Evolutionary conservation across 2,888 invertebrate genomes (phyloP).

Genomic region (Cheilosia grossa): DNA sequence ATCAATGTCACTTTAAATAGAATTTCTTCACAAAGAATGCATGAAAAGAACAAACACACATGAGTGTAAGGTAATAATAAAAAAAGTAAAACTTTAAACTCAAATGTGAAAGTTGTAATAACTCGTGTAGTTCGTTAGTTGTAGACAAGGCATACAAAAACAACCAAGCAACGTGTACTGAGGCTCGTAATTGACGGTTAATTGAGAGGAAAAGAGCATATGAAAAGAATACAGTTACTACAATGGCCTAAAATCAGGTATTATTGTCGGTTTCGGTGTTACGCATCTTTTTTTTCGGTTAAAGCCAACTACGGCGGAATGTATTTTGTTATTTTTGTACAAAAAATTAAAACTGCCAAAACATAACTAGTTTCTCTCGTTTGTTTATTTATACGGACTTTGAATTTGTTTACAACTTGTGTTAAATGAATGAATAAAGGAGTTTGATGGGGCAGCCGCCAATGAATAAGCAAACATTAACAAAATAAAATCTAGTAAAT

Average conservation of each 20-base stretch:
- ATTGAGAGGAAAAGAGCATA: conserved; percentile 57
- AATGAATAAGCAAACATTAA: no score
- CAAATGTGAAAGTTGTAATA: conserved; percentile 58
- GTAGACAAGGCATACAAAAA: conserved; percentile 2
- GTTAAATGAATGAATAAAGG: not conserved
- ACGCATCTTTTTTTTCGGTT: not conserved
- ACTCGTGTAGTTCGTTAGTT: conserved; percentile 43
- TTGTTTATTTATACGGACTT: not conserved
- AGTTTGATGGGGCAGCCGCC: no score
- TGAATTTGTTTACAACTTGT: not conserved
- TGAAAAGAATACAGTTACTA: conserved; percentile 53
- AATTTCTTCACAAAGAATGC: conserved; percentile 46
- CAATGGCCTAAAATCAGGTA: conserved; percentile 24
- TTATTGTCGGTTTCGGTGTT: not conserved
- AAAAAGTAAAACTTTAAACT: not conserved
- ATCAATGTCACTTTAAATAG: conserved; percentile 53
- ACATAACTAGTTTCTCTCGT: conserved; percentile 6
- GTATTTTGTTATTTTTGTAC: not conserved
- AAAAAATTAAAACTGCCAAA: conserved; percentile 2
- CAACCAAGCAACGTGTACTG: conserved; percentile 32
- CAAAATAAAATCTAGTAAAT: no score
- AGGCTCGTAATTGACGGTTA: conserved; percentile 51
- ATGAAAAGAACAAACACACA: conserved; percentile 8
- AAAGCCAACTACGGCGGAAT: not conserved
- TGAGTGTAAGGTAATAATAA: not conserved